phyloP scores from a whole-genome alignment of 2,797 vertebrate species.

The Peromyscus eremicus region DNA sequence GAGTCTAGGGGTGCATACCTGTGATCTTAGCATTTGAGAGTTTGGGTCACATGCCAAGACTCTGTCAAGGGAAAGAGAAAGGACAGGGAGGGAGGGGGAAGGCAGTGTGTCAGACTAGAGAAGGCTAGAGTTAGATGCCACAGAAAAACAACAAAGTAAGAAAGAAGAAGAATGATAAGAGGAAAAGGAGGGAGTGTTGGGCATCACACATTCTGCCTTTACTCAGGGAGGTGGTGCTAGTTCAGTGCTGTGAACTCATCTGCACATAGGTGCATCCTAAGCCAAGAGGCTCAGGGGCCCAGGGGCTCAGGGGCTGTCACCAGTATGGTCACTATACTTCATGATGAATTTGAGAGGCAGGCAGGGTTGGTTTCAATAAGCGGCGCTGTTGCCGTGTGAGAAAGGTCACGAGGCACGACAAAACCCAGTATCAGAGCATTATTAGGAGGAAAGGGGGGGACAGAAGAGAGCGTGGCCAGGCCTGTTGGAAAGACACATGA shows the following conservation, averaged over 20 bases:
- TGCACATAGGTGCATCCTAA: neutral
- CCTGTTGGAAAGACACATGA: too few relatives aligned
- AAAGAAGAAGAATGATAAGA: neutral
- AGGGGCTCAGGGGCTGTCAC: too few relatives aligned
- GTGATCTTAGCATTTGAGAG: neutral
- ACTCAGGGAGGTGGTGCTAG: neutral
- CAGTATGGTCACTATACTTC: rapidly evolving
- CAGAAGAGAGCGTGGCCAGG: too few relatives aligned
- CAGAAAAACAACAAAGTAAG: neutral
- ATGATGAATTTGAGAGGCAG: neutral
- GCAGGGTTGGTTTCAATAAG: neutral
- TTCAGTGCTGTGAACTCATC: neutral
- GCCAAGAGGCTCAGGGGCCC: neutral
- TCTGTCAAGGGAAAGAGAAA: neutral
- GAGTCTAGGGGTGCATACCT: too few relatives aligned
- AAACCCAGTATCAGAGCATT: too few relatives aligned
- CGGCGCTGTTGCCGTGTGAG: too few relatives aligned
- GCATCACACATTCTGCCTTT: neutral
- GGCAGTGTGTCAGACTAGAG: neutral
- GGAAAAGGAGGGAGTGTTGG: neutral
- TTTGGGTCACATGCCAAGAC: neutral
- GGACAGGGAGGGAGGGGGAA: neutral
- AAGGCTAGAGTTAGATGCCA: neutral
- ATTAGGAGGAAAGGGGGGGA: too few relatives aligned
- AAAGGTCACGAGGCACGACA: too few relatives aligned